These are phyloP conservation scores for Malurus leucopterus DNA, from an alignment of 2,797 vertebrate genomes.

Conservation along the genomic window DNA sequence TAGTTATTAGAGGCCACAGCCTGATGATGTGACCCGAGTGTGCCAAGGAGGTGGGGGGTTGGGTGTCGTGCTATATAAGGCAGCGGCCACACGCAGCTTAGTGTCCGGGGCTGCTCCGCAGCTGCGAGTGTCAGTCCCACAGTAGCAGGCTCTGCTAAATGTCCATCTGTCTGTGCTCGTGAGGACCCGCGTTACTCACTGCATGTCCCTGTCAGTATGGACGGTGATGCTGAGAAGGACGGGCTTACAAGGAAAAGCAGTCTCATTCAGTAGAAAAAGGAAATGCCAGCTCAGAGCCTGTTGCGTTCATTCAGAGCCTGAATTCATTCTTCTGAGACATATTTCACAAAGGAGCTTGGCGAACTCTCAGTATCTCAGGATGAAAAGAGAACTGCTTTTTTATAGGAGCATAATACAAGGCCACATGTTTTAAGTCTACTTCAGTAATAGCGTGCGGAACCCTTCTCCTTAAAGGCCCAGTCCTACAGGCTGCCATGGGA, in stretches of 20 bases:
- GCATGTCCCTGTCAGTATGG: neutral
- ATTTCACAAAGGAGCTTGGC: neutral
- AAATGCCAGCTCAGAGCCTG: conserved; percentile 25
- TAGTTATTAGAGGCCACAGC: neutral
- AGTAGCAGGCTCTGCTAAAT: neutral
- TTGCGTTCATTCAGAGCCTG: conserved; percentile 37
- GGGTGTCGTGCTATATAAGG: conserved; percentile 71
- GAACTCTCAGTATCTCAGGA: neutral
- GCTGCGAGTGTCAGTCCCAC: conserved; percentile 68
- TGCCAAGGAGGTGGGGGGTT: neutral
- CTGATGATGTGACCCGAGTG: neutral
- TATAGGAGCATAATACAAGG: neutral
- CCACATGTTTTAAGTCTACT: neutral
- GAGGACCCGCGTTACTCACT: neutral
- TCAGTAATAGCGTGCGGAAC: neutral
- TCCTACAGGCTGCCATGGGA: neutral
- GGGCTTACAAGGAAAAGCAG: conserved; percentile 16
- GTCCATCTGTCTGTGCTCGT: neutral
- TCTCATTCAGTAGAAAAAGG: conserved; percentile 38
- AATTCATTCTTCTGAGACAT: neutral
- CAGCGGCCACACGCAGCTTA: conserved; percentile 23
- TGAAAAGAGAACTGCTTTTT: neutral
- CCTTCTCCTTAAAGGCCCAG: neutral
- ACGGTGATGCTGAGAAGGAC: conserved; percentile 2
- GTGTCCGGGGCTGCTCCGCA: conserved; percentile 43